phyloP scores from a whole-genome alignment of 2,888 invertebrate genomes.

The Eristalis tenax region DNA sequence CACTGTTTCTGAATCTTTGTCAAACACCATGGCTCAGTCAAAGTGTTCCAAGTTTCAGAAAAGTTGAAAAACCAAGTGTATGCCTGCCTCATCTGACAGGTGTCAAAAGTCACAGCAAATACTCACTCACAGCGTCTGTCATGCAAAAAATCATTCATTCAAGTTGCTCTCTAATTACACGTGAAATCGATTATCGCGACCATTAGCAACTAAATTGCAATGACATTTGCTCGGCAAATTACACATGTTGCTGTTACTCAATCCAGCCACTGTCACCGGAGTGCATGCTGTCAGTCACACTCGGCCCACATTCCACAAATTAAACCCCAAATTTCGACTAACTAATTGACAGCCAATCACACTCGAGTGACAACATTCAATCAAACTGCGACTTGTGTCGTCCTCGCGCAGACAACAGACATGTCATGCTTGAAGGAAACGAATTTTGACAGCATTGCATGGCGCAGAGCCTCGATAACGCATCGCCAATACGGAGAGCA shows the following conservation, averaged over 20 bases:
- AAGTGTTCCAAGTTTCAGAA: not conserved
- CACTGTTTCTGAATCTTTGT: too few species aligned
- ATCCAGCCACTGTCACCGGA: not conserved
- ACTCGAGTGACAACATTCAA: slow-evolving; percentile 33
- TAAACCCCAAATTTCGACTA: slow-evolving; percentile 13
- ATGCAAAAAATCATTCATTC: not conserved
- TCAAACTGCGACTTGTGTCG: slow-evolving; percentile 9
- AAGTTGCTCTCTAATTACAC: not conserved
- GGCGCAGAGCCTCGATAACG: slow-evolving; percentile 43
- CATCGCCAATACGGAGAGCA: slow-evolving; percentile 46
- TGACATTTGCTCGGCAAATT: not conserved
- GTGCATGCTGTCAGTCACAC: not conserved
- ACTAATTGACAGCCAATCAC: slow-evolving; percentile 64
- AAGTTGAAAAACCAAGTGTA: not conserved
- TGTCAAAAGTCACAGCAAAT: not conserved
- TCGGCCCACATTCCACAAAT: not conserved
- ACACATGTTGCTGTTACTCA: not conserved
- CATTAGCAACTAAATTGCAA: not conserved
- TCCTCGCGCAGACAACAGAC: not conserved
- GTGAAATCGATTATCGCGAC: not conserved
- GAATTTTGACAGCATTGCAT: slow-evolving; percentile 14
- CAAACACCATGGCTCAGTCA: too few species aligned
- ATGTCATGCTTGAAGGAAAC: not conserved
- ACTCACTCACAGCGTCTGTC: not conserved
- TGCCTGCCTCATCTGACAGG: not conserved